Base-by-base conservation (phyloP, 2,888 invertebrate species). In the Melangyna quadrimaculata region DNA sequence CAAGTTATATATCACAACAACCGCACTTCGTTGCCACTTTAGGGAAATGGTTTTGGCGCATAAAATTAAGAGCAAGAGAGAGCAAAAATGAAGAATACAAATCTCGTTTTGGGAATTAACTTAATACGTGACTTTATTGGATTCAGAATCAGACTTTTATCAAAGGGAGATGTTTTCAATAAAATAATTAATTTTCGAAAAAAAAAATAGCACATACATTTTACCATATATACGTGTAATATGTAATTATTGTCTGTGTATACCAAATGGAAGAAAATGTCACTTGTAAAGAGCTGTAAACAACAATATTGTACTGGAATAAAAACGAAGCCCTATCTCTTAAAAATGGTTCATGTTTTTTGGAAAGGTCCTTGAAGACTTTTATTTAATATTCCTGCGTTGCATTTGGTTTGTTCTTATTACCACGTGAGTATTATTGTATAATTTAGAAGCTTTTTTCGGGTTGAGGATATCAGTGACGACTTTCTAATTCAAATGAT, bases 51-150 rank as follows among this genome's bases (percentile, higher is more conserved):
- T 53, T 40, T 70, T 40, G 24, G 37, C 53, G 53, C 27, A 37
- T 17, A 9, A 22, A 9, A 22, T 2, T 8, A 70, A 67, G 17
- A 27, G 17, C n/a, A n/a, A 17, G 22, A 12, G 17, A 45, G 27
- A 43, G 43, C 61, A n/a, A n/a, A 63, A 40, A 43, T 63, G 65
- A 65, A 65, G 29, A 65, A 32, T 32, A 40, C 43, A 67, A 67
- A 51, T 67, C 51, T 51, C 48, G 48, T 59, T 48, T 69, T 51
- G 77, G 59, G 69, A 69, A 77, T 77, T 69, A 69, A 77, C 75
- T 75, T 69, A 51, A 67, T 75, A 75, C 57, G 67, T 57, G 67
- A 69, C 67, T 75, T 69, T 75, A 59, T 67, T 59, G 75, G 19
- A 69, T 75, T 45, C 14, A 40, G 40, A 61, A 63, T 61, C 29